A percentile compares a stretch with the other conserved stretches of the same genome.
phyloP scores from a whole-genome alignment of 2,888 invertebrate species.

The Abrostola triplasia region DNA sequence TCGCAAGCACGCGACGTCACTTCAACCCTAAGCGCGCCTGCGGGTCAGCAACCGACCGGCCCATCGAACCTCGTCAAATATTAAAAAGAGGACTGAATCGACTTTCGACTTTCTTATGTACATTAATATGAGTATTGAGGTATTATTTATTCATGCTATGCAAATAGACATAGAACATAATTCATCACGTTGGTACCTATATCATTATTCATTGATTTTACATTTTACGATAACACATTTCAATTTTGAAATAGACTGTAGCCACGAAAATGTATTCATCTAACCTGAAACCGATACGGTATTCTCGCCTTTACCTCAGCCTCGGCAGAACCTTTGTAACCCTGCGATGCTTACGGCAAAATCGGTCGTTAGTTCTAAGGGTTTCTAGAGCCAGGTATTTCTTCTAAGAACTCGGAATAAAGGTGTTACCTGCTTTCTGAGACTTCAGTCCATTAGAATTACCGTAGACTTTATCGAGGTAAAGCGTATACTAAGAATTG shows the following conservation, averaged over 20 bases:
- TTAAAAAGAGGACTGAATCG: slow-evolving; percentile 75
- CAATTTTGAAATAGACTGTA: background rate
- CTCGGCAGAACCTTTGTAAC: too few relatives aligned
- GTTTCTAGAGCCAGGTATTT: too few relatives aligned
- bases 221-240: background rate
- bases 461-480: too few relatives aligned
- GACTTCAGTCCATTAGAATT: too few relatives aligned
- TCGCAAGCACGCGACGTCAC: slow-evolving; percentile 27
- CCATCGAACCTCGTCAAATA: slow-evolving; percentile 78
- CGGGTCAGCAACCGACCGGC: slow-evolving; percentile 69
- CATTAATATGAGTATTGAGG: slow-evolving; percentile 52
- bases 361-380: too few relatives aligned
- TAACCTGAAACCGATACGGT: too few relatives aligned
- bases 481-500: too few relatives aligned
- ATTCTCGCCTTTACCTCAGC: too few relatives aligned
- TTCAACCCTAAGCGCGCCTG: slow-evolving; percentile 64
- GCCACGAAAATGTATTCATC: too few relatives aligned
- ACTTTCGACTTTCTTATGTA: slow-evolving; percentile 70
- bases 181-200: slow-evolving; percentile 17
- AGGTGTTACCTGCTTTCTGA: too few relatives aligned
- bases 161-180: slow-evolving; percentile 35
- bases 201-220: background rate
- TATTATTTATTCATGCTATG: slow-evolving; percentile 51
- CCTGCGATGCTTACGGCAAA: too few relatives aligned
- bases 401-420: too few relatives aligned